A percentile compares a stretch with the other conserved stretches of the same genome.
Evolutionary conservation across 2,888 invertebrate genomes (phyloP).

Genomic region (Ophion ventricosus): DNA sequence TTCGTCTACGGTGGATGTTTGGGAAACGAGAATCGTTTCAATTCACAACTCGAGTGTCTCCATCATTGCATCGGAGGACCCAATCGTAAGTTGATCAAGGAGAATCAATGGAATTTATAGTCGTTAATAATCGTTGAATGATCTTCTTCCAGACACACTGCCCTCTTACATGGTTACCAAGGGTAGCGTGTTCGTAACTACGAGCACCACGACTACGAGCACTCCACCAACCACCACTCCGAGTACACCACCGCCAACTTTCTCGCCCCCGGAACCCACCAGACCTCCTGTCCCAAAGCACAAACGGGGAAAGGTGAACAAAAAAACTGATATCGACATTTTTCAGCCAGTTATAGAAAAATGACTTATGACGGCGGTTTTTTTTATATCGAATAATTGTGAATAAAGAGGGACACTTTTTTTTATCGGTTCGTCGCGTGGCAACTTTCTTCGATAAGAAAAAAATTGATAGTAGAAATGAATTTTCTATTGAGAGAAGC

Average conservation of each 20-base stretch:
- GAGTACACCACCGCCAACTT: slow-evolving; percentile 79
- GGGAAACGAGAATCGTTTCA: slow-evolving; percentile 89
- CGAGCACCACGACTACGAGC: slow-evolving; percentile 84
- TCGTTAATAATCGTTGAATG: background rate
- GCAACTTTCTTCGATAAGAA: too few species aligned
- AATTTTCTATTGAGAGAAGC: too few species aligned
- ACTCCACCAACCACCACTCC: slow-evolving; percentile 84
- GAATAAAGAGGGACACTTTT: too few species aligned
- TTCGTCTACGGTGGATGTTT: slow-evolving; percentile 89
- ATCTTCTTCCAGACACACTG: slow-evolving; percentile 82
- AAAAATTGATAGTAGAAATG: too few species aligned
- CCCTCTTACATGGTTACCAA: slow-evolving; percentile 84
- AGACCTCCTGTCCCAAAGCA: slow-evolving; percentile 89
- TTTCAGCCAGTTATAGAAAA: background rate
- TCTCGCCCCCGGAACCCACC: slow-evolving; percentile 83
- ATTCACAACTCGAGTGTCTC: slow-evolving; percentile 88
- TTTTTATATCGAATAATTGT: too few species aligned
- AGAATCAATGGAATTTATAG: slow-evolving; percentile 6
- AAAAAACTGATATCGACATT: background rate
- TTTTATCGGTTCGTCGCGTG: too few species aligned
- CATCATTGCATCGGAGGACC: slow-evolving; percentile 87
- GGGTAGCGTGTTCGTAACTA: slow-evolving; percentile 80
- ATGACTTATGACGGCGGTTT: background rate
- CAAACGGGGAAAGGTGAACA: slow-evolving; percentile 86
- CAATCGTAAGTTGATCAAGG: slow-evolving; percentile 75